phyloP scores from a whole-genome alignment of 2,888 invertebrate species.

The Deilephila elpenor region DNA sequence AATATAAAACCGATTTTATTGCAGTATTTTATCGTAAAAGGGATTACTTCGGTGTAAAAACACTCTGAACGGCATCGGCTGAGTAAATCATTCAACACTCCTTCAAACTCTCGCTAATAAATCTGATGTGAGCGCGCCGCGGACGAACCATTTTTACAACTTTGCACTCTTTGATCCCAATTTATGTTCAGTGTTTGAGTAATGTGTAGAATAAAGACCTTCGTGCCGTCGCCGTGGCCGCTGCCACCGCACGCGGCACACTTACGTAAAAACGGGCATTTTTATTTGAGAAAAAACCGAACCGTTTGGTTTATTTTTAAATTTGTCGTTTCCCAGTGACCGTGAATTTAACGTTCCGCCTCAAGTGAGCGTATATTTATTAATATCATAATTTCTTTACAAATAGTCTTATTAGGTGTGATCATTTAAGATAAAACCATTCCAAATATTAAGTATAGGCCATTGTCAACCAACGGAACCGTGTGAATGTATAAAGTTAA shows the following conservation, averaged over 20 bases:
- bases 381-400: constrained; percentile 13
- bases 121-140: constrained; percentile 35
- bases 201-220: constrained; percentile 38
- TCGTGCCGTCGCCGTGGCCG: constrained; percentile 34
- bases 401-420: constrained; percentile 2
- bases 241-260: constrained; percentile 34
- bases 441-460: background rate
- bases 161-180: constrained; percentile 54
- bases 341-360: constrained; percentile 35
- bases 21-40: constrained; percentile 39
- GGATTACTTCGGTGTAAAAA: constrained; percentile 47
- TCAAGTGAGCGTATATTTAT: constrained; percentile 27
- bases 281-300: constrained; percentile 30
- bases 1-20: constrained; percentile 26
- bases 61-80: constrained; percentile 37
- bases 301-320: constrained; percentile 42
- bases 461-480: constrained; percentile 11
- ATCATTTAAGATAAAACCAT: background rate
- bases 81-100: constrained; percentile 55
- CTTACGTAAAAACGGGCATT: constrained; percentile 36
- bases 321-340: constrained; percentile 54
- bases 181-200: constrained; percentile 43
- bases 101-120: constrained; percentile 48
- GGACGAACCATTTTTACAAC: constrained; percentile 45
- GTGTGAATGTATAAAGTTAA: constrained; percentile 10